phyloP scores from a whole-genome alignment of 1,140 invertebrate genomes.

The Aethina tumida region DNA sequence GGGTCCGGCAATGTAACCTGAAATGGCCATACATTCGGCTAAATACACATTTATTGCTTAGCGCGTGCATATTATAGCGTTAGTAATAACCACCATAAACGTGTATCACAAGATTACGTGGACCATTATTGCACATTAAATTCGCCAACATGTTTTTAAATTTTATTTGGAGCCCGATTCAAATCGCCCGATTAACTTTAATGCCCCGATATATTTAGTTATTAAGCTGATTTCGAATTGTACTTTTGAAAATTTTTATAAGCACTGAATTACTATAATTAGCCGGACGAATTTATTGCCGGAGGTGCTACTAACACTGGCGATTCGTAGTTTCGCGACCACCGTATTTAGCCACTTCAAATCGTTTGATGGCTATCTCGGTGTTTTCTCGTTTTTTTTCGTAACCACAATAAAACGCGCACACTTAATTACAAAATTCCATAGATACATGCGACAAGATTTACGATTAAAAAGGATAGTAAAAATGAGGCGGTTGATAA shows the following conservation, averaged over 20 bases:
- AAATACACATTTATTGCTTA: conserved; percentile 18
- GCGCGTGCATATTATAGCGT: conserved; percentile 24
- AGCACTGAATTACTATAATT: conserved; percentile 2
- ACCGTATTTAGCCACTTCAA: too few relatives aligned
- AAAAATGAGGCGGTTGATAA: too few relatives aligned
- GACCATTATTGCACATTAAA: conserved; percentile 19
- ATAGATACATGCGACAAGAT: too few relatives aligned
- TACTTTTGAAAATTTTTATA: background rate
- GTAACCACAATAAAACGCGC: too few relatives aligned
- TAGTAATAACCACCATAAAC: conserved; percentile 24
- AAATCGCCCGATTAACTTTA: background rate
- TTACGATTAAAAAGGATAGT: too few relatives aligned
- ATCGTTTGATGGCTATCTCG: too few relatives aligned
- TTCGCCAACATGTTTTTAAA: conserved; percentile 14
- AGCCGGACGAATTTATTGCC: background rate
- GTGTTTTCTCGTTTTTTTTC: too few relatives aligned
- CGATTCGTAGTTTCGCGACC: too few relatives aligned
- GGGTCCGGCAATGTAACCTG: conserved; percentile 9
- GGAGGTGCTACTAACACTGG: too few relatives aligned
- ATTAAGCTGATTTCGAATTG: conserved; percentile 1
- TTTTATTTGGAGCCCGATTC: conserved; percentile 9
- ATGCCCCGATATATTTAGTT: conserved; percentile 1
- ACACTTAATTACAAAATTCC: too few relatives aligned
- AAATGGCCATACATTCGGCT: conserved; percentile 23
- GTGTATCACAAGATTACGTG: conserved; percentile 24